phyloP scores from a whole-genome alignment of 2,113 vertebrate species.

The Pseudonaja textilis region DNA sequence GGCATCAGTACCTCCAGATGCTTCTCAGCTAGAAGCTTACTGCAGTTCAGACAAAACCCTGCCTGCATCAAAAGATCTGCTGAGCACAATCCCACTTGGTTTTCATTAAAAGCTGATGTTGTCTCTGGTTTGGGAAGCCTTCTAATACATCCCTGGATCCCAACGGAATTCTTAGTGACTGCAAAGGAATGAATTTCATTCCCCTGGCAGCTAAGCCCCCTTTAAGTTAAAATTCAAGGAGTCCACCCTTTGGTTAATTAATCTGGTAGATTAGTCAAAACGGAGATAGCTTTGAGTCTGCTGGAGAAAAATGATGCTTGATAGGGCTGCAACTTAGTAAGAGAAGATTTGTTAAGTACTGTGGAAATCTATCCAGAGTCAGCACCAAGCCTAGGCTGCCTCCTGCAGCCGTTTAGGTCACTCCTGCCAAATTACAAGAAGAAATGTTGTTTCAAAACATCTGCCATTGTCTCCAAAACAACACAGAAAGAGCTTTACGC shows the following conservation, averaged over 20 bases:
- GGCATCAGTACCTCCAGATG: not conserved
- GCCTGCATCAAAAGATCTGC: not conserved
- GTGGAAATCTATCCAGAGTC: not conserved
- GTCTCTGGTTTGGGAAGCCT: not conserved
- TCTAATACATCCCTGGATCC: not conserved
- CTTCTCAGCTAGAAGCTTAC: slow-evolving; percentile 23
- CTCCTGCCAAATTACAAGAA: rapidly evolving
- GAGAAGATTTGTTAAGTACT: not conserved
- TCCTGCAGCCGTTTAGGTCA: rapidly evolving
- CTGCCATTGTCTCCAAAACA: rapidly evolving
- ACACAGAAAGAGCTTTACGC: no score
- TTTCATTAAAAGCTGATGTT: slow-evolving; percentile 20
- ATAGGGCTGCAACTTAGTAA: slow-evolving; percentile 1
- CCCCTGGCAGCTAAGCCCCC: slow-evolving; percentile 43
- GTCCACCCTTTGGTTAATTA: slow-evolving; percentile 38
- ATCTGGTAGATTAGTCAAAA: not conserved
- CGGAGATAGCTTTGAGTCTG: slow-evolving; percentile 26
- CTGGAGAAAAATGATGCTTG: slow-evolving; percentile 34
- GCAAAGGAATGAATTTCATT: slow-evolving; percentile 20
- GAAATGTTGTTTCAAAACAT: rapidly evolving
- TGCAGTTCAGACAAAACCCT: slow-evolving; percentile 28
- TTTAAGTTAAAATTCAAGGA: slow-evolving; percentile 40
- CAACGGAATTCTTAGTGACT: slow-evolving; percentile 34
- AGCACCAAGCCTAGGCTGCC: rapidly evolving
- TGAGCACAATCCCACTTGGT: slow-evolving; percentile 18